A percentile compares a stretch with the other conserved stretches of the same genome.
Conservation (phyloP, 2,797 vertebrate species). For the Chloroceryle inda region DNA sequence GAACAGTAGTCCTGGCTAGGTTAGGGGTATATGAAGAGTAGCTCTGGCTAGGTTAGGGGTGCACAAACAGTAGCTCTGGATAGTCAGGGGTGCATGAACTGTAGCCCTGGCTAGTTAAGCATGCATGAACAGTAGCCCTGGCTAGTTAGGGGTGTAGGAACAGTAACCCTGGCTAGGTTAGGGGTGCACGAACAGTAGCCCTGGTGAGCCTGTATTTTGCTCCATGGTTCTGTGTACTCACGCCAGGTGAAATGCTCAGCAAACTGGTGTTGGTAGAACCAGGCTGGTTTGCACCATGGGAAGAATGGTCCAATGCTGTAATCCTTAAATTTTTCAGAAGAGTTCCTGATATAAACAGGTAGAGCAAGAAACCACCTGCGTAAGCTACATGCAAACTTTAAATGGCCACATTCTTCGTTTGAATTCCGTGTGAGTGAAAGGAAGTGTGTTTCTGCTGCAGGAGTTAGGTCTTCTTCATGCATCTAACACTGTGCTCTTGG, state of each 20-base stretch:
- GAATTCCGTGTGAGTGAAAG: not conserved
- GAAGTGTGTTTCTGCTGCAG: not conserved
- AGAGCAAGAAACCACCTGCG: not conserved
- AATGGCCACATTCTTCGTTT: not conserved
- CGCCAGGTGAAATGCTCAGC: not conserved
- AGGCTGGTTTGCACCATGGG: not conserved
- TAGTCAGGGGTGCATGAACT: not conserved
- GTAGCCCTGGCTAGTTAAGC: not conserved
- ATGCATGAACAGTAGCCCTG: not conserved
- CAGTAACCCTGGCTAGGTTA: not conserved
- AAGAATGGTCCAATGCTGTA: not conserved
- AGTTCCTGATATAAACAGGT: not conserved
- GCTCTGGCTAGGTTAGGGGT: not conserved
- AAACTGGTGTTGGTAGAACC: not conserved
- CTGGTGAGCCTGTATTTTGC: not conserved
- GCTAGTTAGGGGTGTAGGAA: not conserved
- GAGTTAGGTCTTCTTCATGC: not conserved
- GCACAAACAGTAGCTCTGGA: not conserved
- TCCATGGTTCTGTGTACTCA: not conserved
- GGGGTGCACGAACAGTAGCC: not conserved
- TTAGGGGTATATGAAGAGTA: not conserved
- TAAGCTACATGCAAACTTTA: not conserved
- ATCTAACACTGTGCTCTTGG: slow-evolving; percentile 1
- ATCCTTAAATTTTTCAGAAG: not conserved
- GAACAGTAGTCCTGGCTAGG: not conserved